These are phyloP conservation scores for Odontamblyopus rebecca DNA, from an alignment of 2,797 vertebrate species.

Conservation along the genomic window DNA sequence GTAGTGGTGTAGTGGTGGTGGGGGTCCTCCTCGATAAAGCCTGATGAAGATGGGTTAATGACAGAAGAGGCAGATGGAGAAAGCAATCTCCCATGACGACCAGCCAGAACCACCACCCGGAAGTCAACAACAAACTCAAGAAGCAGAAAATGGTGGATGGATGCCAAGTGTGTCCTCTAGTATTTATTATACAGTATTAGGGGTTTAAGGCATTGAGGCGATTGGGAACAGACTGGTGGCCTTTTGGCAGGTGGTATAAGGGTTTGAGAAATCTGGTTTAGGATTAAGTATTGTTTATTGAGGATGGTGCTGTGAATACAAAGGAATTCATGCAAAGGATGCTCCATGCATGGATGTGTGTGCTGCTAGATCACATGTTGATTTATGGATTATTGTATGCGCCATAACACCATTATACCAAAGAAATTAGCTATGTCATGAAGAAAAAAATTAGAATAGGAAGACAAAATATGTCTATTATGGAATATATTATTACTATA, in stretches of 20 bases:
- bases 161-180: conserved; percentile 14
- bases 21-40: conserved; percentile 63
- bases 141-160: conserved; percentile 7
- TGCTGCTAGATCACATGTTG: conserved; percentile 59
- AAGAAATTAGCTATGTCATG: not conserved
- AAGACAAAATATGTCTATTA: not conserved
- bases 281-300: conserved; percentile 76
- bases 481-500: not conserved
- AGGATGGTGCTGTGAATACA: conserved; percentile 79
- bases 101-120: conserved; percentile 52
- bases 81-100: conserved; percentile 64
- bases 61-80: conserved; percentile 77
- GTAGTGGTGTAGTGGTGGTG: conserved; percentile 41
- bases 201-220: not conserved
- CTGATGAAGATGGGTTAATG: conserved; percentile 74
- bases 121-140: conserved; percentile 43
- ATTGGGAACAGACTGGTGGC: conserved; percentile 18
- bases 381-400: conserved; percentile 60
- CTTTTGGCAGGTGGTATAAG: conserved; percentile 71
- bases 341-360: conserved; percentile 63
- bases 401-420: conserved; percentile 40
- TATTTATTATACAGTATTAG: not conserved
- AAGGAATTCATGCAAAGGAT: conserved; percentile 78
- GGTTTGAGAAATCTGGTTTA: conserved; percentile 70
- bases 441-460: not conserved